Conservation (phyloP, 2,797 vertebrate genomes). For the Anguilla anguilla region DNA sequence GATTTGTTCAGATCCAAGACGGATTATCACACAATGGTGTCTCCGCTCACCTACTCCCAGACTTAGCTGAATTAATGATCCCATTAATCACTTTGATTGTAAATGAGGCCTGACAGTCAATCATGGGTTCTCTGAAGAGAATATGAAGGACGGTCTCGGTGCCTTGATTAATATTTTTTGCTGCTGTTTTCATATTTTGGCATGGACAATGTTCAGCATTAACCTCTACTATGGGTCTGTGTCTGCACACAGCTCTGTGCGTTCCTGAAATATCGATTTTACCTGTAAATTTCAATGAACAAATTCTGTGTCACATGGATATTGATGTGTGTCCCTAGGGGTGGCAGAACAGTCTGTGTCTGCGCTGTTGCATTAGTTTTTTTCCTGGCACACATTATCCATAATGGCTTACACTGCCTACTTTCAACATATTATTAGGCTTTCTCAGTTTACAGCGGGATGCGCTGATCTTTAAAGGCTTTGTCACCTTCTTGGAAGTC, state of each 20-base stretch:
- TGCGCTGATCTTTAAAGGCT: not conserved
- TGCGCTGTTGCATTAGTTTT: not conserved
- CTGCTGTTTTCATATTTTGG: slow-evolving; percentile 3
- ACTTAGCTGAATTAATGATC: slow-evolving; percentile 28
- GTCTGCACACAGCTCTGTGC: not conserved
- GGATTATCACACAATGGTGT: not conserved
- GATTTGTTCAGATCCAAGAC: not conserved
- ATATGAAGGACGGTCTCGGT: not conserved
- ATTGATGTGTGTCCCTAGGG: not conserved
- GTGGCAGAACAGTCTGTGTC: not conserved
- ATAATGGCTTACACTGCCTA: not conserved
- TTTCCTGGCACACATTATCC: not conserved
- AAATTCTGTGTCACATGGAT: not conserved
- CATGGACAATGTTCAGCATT: not conserved
- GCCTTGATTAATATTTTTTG: slow-evolving; percentile 30
- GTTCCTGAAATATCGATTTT: slow-evolving; percentile 4
- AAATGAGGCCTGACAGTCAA: slow-evolving; percentile 23
- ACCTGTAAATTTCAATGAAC: not conserved
- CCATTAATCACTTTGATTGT: slow-evolving; percentile 28
- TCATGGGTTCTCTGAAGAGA: slow-evolving; percentile 24
- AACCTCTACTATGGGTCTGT: not conserved
- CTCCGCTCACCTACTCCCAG: slow-evolving; percentile 2
- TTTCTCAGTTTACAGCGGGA: not conserved
- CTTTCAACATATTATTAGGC: not conserved
- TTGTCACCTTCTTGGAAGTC: slow-evolving; percentile 16